Evolutionary conservation across 2,113 vertebrate species (phyloP), one percentile per base, ranked within the genome.

Genomic region (Morphnarchus princeps): DNA sequence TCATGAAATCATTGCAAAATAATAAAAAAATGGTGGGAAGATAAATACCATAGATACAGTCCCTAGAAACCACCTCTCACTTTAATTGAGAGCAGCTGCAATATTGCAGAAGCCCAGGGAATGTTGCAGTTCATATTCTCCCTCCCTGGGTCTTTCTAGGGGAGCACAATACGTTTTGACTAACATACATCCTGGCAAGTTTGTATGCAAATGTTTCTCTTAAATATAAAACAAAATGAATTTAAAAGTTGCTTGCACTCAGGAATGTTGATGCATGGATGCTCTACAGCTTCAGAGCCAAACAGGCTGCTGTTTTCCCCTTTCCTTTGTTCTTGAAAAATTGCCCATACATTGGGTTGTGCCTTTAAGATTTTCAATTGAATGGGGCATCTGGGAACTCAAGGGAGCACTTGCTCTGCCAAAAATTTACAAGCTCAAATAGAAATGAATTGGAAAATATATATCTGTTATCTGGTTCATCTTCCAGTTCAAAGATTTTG

Each of bases 41-140:
- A 95, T 87, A 96, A 95, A 97, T 93, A 77, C 62, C 87, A 62
- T 86, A 89, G 71, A 95, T 88, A 91, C 4, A 0, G 84, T 94
- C 93, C 87, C 89, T 95, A 95, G 93, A 95, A 96, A 97, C 94
- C 87, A 89, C 91, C 8, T 65, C 83, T 95, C 81, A 79, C 74
- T 91, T 94, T 97, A 95, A 96, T 91, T 94, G 94, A 96, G 91
- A 97, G 87, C 97, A 97, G 95, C 93, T 97, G 97, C 93, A 94
- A 82, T 91, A 85, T 29, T 97, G 66, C 81, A 95, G 93, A 94
- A 96, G 54, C 70, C 40, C 58, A 82, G 94, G 36, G 65, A 97
- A 95, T 65, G 73, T 34, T 97, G 66, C 78, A 90, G 81, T 94
- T 95, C 87, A 80, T 94, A 80, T 77, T 91, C 66, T 91, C 45